Percentiles rank a stretch among this genome's conserved stretches.
Evolutionary conservation across 2,797 vertebrate genomes (phyloP).

Genomic region (Apodemus agrarius): DNA sequence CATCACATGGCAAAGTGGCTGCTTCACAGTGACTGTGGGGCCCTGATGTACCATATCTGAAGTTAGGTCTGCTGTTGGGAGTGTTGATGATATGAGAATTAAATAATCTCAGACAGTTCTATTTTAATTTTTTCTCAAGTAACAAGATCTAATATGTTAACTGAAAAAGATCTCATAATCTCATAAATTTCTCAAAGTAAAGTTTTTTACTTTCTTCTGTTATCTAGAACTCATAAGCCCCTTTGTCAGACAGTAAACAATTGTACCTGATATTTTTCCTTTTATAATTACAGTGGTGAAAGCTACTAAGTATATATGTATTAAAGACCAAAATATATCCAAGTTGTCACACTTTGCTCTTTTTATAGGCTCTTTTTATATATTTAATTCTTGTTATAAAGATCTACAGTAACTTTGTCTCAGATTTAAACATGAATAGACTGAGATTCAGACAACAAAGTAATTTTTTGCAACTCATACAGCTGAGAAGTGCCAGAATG

Average conservation of each 20-base stretch:
- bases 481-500: neutral
- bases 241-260: neutral
- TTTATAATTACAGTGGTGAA: neutral
- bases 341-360: neutral
- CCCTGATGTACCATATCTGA: neutral
- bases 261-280: neutral
- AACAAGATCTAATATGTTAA: neutral
- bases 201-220: neutral
- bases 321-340: neutral
- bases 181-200: neutral
- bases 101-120: neutral
- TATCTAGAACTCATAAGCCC: neutral
- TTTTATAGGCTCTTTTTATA: neutral
- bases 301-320: neutral
- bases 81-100: neutral
- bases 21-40: accelerated
- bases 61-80: accelerated
- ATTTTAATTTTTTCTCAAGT: neutral
- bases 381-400: neutral
- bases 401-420: neutral
- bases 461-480: neutral
- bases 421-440: constrained; percentile 22
- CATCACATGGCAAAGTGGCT: too few species aligned
- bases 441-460: neutral
- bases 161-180: neutral